These are phyloP conservation scores for Sorex fumeus DNA, from an alignment of 2,113 vertebrate species.

Conservation along the genomic window DNA sequence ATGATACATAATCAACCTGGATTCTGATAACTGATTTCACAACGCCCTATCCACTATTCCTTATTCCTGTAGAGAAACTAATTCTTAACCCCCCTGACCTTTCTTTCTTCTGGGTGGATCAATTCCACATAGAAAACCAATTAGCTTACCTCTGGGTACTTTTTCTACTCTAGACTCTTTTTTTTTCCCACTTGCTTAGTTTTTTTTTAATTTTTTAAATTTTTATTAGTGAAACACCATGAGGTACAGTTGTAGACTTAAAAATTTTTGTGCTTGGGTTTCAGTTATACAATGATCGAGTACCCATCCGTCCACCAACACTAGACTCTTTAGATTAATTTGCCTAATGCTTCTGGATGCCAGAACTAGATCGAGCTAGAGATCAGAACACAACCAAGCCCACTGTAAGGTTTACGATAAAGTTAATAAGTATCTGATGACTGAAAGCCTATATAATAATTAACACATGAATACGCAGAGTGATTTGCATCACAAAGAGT, in stretches of 20 bases:
- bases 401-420: not conserved
- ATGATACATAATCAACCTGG: not conserved
- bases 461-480: not conserved
- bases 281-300: too few relatives aligned
- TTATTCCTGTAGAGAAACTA: not conserved
- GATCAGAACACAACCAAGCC: not conserved
- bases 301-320: too few relatives aligned
- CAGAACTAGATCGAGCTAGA: not conserved
- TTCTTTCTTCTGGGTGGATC: not conserved
- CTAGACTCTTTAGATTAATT: not conserved
- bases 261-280: too few relatives aligned
- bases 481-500: conserved; percentile 65
- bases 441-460: conserved; percentile 24
- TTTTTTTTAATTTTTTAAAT: too few relatives aligned
- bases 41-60: not conserved
- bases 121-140: not conserved
- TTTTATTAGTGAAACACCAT: too few relatives aligned
- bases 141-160: not conserved
- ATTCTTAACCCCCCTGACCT: not conserved
- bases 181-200: too few relatives aligned
- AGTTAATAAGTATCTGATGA: not conserved
- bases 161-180: not conserved
- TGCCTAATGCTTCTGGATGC: not conserved
- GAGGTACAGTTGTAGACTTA: too few relatives aligned
- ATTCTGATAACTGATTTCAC: not conserved